Evolutionary conservation across 2,888 invertebrate species (phyloP).

Genomic region (Microchrysa polita): DNA sequence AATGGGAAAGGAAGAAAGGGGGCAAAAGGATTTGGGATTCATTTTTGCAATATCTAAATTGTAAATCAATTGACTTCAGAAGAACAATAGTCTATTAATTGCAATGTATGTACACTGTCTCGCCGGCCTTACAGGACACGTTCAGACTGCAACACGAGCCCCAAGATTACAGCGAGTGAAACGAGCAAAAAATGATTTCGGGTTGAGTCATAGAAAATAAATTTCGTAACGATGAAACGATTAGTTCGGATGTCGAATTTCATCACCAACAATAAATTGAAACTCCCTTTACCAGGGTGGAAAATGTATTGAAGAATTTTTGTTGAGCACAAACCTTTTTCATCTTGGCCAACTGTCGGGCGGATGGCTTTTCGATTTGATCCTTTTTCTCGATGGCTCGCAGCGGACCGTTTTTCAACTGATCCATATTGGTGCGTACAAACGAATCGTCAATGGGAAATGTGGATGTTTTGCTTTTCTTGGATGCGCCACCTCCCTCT

Average conservation of each 20-base stretch:
- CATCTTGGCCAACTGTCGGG: conserved; percentile 66
- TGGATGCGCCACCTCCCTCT: conserved; percentile 36
- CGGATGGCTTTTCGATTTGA: conserved; percentile 55
- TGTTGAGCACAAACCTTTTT: conserved; percentile 60
- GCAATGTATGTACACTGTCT: conserved; percentile 55
- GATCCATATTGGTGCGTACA: conserved; percentile 53
- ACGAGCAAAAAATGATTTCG: conserved; percentile 50
- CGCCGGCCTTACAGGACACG: conserved; percentile 64
- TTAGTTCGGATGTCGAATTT: conserved; percentile 64
- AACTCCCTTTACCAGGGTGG: too few relatives aligned
- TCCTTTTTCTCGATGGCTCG: conserved; percentile 72
- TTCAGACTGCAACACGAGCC: conserved; percentile 53
- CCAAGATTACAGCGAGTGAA: conserved; percentile 65
- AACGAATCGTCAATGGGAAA: conserved; percentile 51
- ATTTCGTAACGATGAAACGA: conserved; percentile 51
- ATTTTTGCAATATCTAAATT: conserved; percentile 56
- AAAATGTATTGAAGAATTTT: background rate
- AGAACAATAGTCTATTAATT: conserved; percentile 56
- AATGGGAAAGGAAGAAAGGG: too few relatives aligned
- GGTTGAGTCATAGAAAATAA: conserved; percentile 56
- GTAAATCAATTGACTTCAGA: conserved; percentile 43
- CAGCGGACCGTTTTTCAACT: conserved; percentile 70
- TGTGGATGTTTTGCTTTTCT: conserved; percentile 52
- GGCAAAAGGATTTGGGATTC: conserved; percentile 4
- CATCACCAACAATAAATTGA: conserved; percentile 55